These are phyloP conservation scores for Piprites chloris DNA, from an alignment of 2,113 vertebrate genomes.

Conservation along the genomic window DNA sequence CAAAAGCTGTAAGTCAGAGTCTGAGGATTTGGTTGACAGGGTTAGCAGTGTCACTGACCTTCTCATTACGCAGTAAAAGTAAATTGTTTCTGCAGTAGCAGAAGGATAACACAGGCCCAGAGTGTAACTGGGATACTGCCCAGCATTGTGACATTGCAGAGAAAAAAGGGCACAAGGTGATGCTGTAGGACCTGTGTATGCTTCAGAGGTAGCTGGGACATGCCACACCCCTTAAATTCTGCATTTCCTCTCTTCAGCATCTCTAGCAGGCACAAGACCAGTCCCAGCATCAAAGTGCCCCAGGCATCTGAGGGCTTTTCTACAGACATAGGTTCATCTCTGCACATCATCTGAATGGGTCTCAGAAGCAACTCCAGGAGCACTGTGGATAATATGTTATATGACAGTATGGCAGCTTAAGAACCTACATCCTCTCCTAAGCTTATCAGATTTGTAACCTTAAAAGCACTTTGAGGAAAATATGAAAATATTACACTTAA, in stretches of 20 bases:
- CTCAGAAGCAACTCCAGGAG: background rate
- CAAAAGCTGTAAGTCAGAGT: background rate
- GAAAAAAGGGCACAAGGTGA: background rate
- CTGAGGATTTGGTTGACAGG: background rate
- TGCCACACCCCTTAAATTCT: background rate
- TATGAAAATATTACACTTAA: background rate
- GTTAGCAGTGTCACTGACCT: background rate
- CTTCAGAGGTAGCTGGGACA: background rate
- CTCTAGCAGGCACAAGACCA: background rate
- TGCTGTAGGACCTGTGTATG: accelerated
- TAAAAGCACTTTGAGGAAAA: background rate
- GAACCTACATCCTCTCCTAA: background rate
- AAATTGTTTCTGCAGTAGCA: background rate
- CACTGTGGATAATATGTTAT: background rate
- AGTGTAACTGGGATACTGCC: background rate
- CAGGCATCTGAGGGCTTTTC: background rate
- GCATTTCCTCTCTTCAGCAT: background rate
- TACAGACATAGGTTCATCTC: background rate
- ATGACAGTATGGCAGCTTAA: background rate
- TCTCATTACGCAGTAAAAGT: background rate
- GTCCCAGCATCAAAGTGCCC: background rate
- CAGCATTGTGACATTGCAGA: background rate
- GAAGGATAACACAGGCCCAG: background rate
- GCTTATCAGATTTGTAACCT: background rate
- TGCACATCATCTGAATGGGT: background rate